Evolutionary conservation across 1,140 invertebrate genomes (phyloP).

Genomic region (Antheraea pernyi): DNA sequence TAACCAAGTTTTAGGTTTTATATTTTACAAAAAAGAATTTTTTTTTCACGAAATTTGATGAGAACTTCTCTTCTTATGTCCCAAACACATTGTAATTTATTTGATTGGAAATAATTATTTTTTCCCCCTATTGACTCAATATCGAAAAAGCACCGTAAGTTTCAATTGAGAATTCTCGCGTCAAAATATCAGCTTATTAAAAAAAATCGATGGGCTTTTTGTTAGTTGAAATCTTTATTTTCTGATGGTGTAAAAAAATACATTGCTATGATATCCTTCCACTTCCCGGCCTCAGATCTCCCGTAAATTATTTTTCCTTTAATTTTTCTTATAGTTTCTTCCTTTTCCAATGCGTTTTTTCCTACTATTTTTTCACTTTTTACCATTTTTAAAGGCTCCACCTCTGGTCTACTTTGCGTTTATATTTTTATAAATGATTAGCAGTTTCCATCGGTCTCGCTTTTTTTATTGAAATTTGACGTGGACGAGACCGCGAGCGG

Average conservation of each 20-base stretch:
- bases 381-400: not conserved
- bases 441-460: too few relatives aligned
- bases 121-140: not conserved
- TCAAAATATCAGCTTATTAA: not conserved
- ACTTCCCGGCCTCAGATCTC: not conserved
- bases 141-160: not conserved
- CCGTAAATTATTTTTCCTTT: conserved; percentile 7
- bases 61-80: not conserved
- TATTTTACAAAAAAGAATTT: not conserved
- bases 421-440: too few relatives aligned
- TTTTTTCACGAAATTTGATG: not conserved
- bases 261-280: not conserved
- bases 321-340: not conserved
- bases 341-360: not conserved
- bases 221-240: too few relatives aligned
- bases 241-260: too few relatives aligned
- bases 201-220: too few relatives aligned
- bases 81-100: not conserved
- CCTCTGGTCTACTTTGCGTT: not conserved
- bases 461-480: too few relatives aligned
- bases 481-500: too few relatives aligned
- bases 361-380: not conserved
- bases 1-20: not conserved
- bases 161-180: not conserved
- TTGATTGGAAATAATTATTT: too few relatives aligned